phyloP scores from a whole-genome alignment of 2,797 vertebrate genomes.

The Epinephelus coioides region DNA sequence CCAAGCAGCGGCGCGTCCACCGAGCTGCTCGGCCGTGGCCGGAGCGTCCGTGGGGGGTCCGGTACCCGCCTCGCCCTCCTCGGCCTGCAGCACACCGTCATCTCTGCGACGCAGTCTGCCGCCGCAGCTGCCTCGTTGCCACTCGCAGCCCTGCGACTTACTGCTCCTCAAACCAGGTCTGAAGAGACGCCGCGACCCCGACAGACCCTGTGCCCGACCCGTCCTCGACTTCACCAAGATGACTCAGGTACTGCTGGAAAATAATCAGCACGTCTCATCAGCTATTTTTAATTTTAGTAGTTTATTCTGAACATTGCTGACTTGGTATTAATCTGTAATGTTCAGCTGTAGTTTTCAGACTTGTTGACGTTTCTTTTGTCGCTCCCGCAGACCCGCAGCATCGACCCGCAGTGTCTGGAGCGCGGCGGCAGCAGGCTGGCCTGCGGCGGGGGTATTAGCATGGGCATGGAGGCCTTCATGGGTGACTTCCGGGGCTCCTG shows the following conservation, averaged over 20 bases:
- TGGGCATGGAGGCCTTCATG: constrained; percentile 85
- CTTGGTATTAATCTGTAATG: too few relatives aligned
- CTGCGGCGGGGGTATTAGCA: constrained; percentile 82
- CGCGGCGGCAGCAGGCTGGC: constrained; percentile 77
- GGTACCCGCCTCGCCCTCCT: constrained; percentile 89
- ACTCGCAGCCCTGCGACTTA: constrained; percentile 94
- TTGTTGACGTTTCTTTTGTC: not conserved
- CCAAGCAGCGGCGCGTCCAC: constrained; percentile 79
- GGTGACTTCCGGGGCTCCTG: constrained; percentile 86
- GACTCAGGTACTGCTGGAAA: constrained; percentile 85
- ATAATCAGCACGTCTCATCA: too few relatives aligned
- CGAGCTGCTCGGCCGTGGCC: constrained; percentile 8
- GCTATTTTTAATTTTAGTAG: too few relatives aligned
- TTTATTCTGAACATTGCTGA: too few relatives aligned
- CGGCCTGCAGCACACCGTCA: constrained; percentile 90
- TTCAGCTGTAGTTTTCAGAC: too few relatives aligned
- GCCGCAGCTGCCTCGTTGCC: constrained; percentile 91
- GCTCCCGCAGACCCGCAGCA: constrained; percentile 82
- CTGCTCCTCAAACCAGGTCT: constrained; percentile 91
- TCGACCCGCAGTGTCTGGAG: constrained; percentile 86
- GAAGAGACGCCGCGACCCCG: constrained; percentile 89
- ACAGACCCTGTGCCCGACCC: constrained; percentile 89
- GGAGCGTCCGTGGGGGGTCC: constrained; percentile 35
- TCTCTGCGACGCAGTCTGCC: constrained; percentile 88
- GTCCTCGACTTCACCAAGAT: constrained; percentile 92